These are phyloP conservation scores for Antedon mediterranea DNA, from an alignment of 53 echinoderm and acorn worm species.

Conservation along the genomic window DNA sequence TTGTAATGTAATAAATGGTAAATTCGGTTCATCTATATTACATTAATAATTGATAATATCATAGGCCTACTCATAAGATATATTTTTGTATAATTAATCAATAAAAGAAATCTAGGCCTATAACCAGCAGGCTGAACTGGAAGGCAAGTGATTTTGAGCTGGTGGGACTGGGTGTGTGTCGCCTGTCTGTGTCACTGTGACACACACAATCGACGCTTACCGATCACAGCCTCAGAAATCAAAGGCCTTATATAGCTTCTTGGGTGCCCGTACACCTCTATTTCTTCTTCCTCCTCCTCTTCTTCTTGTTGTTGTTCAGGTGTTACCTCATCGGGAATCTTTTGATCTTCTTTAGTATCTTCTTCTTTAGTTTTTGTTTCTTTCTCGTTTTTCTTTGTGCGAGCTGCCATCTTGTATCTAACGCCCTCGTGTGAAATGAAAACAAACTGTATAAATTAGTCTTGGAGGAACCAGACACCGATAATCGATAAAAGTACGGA, in stretches of 20 bases:
- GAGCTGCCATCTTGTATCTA: background rate
- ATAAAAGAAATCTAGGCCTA: too few species aligned
- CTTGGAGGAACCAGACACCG: background rate
- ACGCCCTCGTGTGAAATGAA: background rate
- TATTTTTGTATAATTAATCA: too few species aligned
- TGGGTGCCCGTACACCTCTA: background rate
- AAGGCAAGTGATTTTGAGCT: too few species aligned
- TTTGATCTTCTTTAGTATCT: background rate
- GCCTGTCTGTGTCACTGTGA: too few species aligned
- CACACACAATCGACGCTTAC: constrained; percentile 15
- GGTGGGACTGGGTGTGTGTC: too few species aligned
- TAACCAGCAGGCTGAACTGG: too few species aligned
- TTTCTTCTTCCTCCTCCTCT: background rate
- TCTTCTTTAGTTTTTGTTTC: background rate
- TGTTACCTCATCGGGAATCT: background rate
- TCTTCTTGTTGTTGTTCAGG: background rate
- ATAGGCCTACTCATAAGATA: too few species aligned
- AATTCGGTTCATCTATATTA: too few species aligned
- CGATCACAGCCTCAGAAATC: constrained; percentile 49
- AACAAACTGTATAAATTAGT: background rate
- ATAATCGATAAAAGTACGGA: background rate
- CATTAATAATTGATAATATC: too few species aligned
- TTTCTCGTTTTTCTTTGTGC: background rate
- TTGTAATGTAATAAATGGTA: too few species aligned
- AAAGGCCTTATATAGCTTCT: constrained; percentile 56